These are phyloP conservation scores for Zonotrichia leucophrys DNA, from an alignment of 2,113 vertebrate species.

Conservation along the genomic window DNA sequence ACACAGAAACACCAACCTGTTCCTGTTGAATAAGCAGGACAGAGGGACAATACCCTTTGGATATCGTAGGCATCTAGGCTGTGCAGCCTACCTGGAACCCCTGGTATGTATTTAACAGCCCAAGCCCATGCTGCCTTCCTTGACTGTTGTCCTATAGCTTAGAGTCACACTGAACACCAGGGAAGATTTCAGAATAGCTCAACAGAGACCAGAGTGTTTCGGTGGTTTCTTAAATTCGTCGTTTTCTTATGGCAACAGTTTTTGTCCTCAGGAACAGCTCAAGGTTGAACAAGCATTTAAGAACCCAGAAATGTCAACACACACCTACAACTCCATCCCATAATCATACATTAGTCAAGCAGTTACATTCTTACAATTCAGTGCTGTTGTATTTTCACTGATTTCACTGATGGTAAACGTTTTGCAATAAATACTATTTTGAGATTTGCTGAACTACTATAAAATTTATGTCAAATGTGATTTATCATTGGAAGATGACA, in stretches of 20 bases:
- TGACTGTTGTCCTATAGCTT: accelerated
- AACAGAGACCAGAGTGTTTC: not conserved
- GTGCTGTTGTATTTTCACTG: not conserved
- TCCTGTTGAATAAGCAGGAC: not conserved
- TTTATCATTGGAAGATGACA: not conserved
- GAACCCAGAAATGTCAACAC: not conserved
- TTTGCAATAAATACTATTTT: not conserved
- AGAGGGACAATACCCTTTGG: not conserved
- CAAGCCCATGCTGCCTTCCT: not conserved
- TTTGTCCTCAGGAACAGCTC: not conserved
- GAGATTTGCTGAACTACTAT: not conserved
- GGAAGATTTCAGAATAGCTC: not conserved
- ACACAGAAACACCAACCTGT: not conserved
- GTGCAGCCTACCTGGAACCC: not conserved
- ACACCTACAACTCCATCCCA: not conserved
- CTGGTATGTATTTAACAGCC: not conserved
- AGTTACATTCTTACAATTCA: not conserved
- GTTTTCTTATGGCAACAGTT: not conserved
- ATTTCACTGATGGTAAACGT: not conserved
- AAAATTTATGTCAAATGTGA: not conserved
- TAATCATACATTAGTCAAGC: not conserved
- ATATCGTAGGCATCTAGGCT: not conserved
- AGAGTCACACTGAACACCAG: not conserved
- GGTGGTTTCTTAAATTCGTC: not conserved
- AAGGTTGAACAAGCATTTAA: not conserved